Base-by-base conservation (phyloP, 1,140 invertebrate species). In the Plectrocnemia conspersa region DNA sequence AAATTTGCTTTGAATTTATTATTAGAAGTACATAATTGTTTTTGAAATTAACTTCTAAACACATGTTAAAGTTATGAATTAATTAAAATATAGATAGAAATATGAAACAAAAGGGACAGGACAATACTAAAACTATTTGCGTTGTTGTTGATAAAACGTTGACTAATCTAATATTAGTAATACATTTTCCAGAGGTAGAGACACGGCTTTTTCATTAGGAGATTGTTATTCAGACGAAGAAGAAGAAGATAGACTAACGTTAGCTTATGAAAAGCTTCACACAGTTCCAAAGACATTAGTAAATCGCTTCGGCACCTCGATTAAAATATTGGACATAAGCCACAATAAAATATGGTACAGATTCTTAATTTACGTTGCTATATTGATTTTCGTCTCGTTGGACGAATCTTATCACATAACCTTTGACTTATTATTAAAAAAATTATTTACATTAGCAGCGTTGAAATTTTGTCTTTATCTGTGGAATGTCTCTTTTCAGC, bases 311-410 rank as follows among this genome's bases (percentile, higher is more conserved):
- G 70, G 74, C 13, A 64, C 69, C 25, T 64, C 71, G 33, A 67
- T 81, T 25, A 70, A 70, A 63, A 83, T 81, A 45, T 66, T 87
- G 54, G 84, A 87, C 67, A 77, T 87, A 24, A 85, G 83, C 66
- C 75, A 86, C 57, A 86, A 88, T 66, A 80, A 82, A 68, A 81
- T 86, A 57, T 80, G 78, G 83, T 85, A 25, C 42, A 23, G 1
- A 25, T 13, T 1, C 3, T 45, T 16, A 5, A 7, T 27, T 27
- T 45, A 13, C n/a, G 25, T 2, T 45, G 42, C 23, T 45, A 27
- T 2, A 2, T n/a, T 13, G 4, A 27, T 27, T 45, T 16, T 45
- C 10, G 3, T 27, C 29, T 16, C 10, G n/a, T n/a, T n/a, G n/a
- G n/a, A n/a, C n/a, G n/a, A n/a, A n/a, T n/a, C n/a, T n/a, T n/a